Percentiles rank a stretch among this genome's conserved stretches.
Evolutionary conservation across 2,113 vertebrate species (phyloP).

Genomic region (Crotalus horridus): DNA sequence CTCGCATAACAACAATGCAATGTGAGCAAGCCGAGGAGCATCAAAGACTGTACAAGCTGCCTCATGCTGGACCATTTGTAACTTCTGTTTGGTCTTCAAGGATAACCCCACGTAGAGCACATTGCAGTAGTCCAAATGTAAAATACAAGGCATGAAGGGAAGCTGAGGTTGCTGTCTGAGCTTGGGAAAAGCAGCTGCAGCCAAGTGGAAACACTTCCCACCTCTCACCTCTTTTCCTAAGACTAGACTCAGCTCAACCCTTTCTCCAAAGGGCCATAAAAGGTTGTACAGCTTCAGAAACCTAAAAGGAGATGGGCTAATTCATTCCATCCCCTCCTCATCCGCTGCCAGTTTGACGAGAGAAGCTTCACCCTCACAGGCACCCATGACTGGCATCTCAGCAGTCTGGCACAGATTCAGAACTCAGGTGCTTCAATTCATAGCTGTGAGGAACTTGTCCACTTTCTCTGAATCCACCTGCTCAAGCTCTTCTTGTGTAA

Average conservation of each 20-base stretch:
- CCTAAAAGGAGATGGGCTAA: background rate
- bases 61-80: background rate
- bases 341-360: background rate
- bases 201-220: background rate
- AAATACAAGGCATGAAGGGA: background rate
- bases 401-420: background rate
- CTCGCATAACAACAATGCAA: background rate
- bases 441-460: background rate
- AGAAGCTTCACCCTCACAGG: background rate
- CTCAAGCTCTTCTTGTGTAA: background rate
- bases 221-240: background rate
- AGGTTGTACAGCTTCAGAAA: background rate
- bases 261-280: background rate
- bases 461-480: background rate
- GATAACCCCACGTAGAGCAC: background rate
- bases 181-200: background rate
- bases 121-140: background rate
- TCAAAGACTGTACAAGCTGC: background rate
- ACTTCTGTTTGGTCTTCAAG: background rate
- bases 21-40: background rate
- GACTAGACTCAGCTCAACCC: background rate
- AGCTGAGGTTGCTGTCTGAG: background rate
- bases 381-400: background rate
- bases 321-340: background rate
- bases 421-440: background rate